Conservation (phyloP, 2,113 vertebrate species). For the Irena cyanogastra region DNA sequence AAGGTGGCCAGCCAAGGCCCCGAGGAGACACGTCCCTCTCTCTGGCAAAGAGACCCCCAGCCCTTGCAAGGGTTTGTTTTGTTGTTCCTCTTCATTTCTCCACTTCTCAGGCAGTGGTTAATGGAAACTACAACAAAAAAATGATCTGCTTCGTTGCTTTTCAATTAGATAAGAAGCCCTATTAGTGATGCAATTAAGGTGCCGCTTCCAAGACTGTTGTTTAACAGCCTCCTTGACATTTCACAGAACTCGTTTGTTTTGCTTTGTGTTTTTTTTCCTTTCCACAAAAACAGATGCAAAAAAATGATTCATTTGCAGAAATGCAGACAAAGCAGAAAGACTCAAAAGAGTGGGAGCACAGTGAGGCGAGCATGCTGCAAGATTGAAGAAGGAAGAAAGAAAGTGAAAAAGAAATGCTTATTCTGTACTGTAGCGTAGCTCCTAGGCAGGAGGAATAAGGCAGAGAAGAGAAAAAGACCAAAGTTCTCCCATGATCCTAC, state of each 20-base stretch:
- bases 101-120: constrained; percentile 11
- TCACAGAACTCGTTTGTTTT: constrained; percentile 53
- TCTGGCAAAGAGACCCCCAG: accelerated
- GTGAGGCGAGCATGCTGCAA: neutral
- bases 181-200: constrained; percentile 56
- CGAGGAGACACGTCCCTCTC: neutral
- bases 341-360: neutral
- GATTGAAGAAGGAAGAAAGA: neutral
- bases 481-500: neutral
- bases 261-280: constrained; percentile 20
- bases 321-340: constrained; percentile 17
- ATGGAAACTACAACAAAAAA: constrained; percentile 17
- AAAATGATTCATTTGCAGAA: constrained; percentile 7
- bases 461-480: neutral
- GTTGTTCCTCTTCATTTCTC: neutral
- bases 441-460: neutral
- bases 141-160: constrained; percentile 28
- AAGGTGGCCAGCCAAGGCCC: neutral
- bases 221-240: constrained; percentile 61
- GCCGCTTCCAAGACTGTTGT: constrained; percentile 19
- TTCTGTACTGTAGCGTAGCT: neutral
- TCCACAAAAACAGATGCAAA: constrained; percentile 28
- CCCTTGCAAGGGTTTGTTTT: neutral
- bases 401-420: neutral
- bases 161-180: constrained; percentile 55